Evolutionary conservation across 1,140 invertebrate genomes (phyloP).

Genomic region (Mercenaria mercenaria): DNA sequence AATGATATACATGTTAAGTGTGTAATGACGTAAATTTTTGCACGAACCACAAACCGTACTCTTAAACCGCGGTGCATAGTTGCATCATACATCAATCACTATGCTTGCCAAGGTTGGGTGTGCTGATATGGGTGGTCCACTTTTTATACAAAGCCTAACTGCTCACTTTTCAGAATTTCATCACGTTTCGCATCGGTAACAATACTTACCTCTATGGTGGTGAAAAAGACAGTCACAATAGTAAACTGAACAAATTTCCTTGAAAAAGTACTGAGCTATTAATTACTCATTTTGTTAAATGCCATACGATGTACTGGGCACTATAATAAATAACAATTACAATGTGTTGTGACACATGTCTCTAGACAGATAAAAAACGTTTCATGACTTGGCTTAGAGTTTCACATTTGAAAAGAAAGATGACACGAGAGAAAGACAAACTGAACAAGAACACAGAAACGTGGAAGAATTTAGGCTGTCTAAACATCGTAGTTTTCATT

Average conservation of each 20-base stretch:
- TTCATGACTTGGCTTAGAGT: neutral
- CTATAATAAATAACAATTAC: neutral
- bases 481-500: neutral
- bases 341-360: neutral
- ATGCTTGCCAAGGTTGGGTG: too few relatives aligned
- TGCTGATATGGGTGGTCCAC: too few relatives aligned
- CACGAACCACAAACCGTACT: too few relatives aligned
- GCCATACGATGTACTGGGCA: neutral
- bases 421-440: neutral
- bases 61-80: too few relatives aligned
- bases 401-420: neutral
- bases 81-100: too few relatives aligned
- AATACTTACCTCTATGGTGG: too few relatives aligned
- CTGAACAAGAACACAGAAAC: neutral
- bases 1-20: too few relatives aligned
- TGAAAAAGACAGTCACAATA: too few relatives aligned
- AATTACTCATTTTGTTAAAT: neutral
- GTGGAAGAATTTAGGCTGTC: neutral
- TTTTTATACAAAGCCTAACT: too few relatives aligned
- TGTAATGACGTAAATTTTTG: too few relatives aligned
- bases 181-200: too few relatives aligned
- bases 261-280: neutral
- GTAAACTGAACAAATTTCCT: neutral
- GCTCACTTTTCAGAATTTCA: too few relatives aligned
- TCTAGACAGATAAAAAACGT: neutral